A percentile compares a stretch with the other conserved stretches of the same genome.
Conservation (phyloP, 2,888 invertebrate species). For the Sinelater perroti region DNA sequence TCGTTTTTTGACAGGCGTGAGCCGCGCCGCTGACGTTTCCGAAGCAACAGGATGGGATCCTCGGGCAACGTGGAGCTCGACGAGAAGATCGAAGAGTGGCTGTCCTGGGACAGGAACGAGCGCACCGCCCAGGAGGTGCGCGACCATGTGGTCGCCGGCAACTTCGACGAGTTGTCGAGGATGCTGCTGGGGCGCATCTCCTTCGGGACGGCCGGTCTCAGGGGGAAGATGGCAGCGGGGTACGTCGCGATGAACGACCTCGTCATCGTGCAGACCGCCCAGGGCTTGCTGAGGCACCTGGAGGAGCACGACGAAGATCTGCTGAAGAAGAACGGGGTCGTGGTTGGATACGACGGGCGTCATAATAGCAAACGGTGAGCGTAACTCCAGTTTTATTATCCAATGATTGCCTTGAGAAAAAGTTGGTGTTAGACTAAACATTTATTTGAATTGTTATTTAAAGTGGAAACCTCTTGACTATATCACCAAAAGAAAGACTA, state of each 20-base stretch:
- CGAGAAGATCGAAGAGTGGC: conserved; percentile 75
- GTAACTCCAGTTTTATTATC: neutral
- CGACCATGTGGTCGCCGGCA: conserved; percentile 61
- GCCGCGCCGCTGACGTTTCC: neutral
- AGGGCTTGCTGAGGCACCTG: conserved; percentile 85
- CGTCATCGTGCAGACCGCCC: conserved; percentile 92
- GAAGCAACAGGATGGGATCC: conserved; percentile 10
- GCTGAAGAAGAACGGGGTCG: conserved; percentile 74
- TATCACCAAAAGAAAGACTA: no score
- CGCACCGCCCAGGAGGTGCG: conserved; percentile 71
- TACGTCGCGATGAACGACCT: conserved; percentile 96
- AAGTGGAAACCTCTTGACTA: no score
- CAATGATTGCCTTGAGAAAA: no score
- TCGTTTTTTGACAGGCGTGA: conserved; percentile 12
- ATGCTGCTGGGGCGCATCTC: conserved; percentile 76
- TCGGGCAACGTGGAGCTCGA: conserved; percentile 68
- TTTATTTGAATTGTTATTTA: no score
- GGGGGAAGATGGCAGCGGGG: conserved; percentile 93
- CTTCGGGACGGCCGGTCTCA: conserved; percentile 94
- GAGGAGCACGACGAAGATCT: conserved; percentile 66
- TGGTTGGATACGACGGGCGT: conserved; percentile 92
- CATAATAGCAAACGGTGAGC: conserved; percentile 89
- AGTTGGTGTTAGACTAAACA: no score
- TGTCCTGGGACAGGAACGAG: conserved; percentile 79
- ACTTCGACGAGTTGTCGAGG: conserved; percentile 68